phyloP scores from a whole-genome alignment of 2,797 vertebrate genomes.

The Urosaurus nigricauda region DNA sequence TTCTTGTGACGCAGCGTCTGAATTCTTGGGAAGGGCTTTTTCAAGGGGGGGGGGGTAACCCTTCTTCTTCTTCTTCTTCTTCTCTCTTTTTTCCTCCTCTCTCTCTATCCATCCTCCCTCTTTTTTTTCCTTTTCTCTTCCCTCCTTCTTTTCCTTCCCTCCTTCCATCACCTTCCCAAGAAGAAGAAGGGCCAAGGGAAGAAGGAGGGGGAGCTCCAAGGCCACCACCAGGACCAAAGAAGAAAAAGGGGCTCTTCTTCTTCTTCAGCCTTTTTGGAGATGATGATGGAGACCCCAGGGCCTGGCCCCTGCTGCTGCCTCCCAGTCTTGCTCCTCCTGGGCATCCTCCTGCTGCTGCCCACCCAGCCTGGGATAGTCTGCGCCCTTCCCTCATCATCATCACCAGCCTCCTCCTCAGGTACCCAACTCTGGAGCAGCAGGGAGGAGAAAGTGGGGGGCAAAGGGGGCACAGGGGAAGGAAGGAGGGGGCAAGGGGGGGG shows the following conservation, averaged over 20 bases:
- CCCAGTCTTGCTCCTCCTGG: too few species aligned
- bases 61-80: neutral
- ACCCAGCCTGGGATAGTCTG: too few species aligned
- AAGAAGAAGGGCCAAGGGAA: neutral
- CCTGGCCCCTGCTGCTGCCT: too few species aligned
- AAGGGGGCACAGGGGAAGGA: too few species aligned
- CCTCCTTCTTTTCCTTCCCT: neutral
- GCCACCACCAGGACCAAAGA: neutral
- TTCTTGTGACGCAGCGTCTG: conserved; percentile 53
- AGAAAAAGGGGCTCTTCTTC: neutral
- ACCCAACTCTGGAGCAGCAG: too few species aligned
- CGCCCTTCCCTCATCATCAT: neutral
- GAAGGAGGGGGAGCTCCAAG: neutral
- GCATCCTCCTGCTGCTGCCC: too few species aligned
- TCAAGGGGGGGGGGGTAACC: neutral
- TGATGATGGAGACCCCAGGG: too few species aligned
- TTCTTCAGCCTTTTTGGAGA: too few species aligned
- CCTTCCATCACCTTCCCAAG: conserved; percentile 4
- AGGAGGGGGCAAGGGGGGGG: too few species aligned
- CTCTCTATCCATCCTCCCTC: too few species aligned
- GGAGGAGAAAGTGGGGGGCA: too few species aligned
- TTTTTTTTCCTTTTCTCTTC: too few species aligned
- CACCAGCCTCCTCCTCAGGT: conserved; percentile 32
- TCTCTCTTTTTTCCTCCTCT: neutral
- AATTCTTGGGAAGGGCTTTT: conserved; percentile 35